These are phyloP conservation scores for Dendroctonus valens DNA, from an alignment of 1,140 invertebrate species.

Conservation along the genomic window DNA sequence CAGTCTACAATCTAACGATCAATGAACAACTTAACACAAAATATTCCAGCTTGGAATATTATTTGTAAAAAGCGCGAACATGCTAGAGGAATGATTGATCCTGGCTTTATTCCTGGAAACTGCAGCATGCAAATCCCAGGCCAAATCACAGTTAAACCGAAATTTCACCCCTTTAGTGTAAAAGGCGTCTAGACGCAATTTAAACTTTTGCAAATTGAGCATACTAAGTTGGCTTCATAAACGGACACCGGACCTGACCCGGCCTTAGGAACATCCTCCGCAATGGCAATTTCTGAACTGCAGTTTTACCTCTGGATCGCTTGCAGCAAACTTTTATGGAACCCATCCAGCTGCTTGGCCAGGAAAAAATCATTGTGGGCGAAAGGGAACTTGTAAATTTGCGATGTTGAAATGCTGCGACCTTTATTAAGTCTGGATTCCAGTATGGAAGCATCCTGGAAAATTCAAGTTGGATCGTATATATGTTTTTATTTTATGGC, in stretches of 20 bases:
- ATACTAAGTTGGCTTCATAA: background rate
- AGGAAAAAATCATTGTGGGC: conserved; percentile 28
- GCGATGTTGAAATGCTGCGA: background rate
- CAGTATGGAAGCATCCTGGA: conserved; percentile 24
- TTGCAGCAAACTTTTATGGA: conserved; percentile 14
- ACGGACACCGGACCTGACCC: background rate
- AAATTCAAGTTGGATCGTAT: conserved; percentile 1
- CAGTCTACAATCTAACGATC: no score
- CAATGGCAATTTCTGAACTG: conserved; percentile 5
- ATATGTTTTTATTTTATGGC: background rate
- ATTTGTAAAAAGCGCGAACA: no score
- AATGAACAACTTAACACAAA: no score
- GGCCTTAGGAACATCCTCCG: conserved; percentile 1
- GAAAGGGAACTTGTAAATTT: conserved; percentile 9
- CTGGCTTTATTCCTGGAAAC: no score
- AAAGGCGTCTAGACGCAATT: conserved; percentile 2
- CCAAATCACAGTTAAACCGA: no score
- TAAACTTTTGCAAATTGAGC: conserved; percentile 3
- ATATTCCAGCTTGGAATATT: no score
- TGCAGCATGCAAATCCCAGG: no score
- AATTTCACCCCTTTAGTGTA: background rate
- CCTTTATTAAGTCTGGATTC: conserved; percentile 4
- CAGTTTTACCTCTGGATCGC: no score
- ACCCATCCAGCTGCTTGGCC: conserved; percentile 11
- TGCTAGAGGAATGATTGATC: no score